Conservation (phyloP, 2,113 vertebrate species). For the Psammodynastes pulverulentus region DNA sequence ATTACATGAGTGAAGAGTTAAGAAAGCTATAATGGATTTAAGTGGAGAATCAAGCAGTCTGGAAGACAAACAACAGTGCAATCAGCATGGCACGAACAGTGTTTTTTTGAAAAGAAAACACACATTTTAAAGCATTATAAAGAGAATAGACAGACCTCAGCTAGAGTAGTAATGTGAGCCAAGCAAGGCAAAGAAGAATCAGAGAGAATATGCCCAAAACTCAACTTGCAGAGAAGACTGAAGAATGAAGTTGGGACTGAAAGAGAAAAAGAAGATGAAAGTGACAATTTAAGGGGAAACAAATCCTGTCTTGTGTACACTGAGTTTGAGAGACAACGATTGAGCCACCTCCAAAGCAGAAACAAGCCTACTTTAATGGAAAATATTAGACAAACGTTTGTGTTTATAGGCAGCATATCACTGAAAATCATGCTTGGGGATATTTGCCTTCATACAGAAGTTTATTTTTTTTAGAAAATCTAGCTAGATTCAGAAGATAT, state of each 20-base stretch:
- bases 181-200: constrained; percentile 9
- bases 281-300: neutral
- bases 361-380: neutral
- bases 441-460: neutral
- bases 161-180: constrained; percentile 1
- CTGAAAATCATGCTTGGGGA: neutral
- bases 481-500: neutral
- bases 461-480: neutral
- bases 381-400: neutral
- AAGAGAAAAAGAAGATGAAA: constrained; percentile 18
- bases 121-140: neutral
- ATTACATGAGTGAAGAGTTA: neutral
- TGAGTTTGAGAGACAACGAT: neutral
- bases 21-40: neutral
- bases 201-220: neutral
- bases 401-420: neutral
- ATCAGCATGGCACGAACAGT: neutral
- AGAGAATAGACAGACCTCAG: constrained; percentile 8
- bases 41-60: neutral
- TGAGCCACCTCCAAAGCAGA: neutral
- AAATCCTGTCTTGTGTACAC: neutral
- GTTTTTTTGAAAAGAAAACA: neutral
- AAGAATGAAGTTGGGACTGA: constrained; percentile 17
- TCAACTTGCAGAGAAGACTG: constrained; percentile 16
- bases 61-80: neutral